Base-by-base conservation (phyloP, 2,888 invertebrate genomes). In the Neria commutata region DNA sequence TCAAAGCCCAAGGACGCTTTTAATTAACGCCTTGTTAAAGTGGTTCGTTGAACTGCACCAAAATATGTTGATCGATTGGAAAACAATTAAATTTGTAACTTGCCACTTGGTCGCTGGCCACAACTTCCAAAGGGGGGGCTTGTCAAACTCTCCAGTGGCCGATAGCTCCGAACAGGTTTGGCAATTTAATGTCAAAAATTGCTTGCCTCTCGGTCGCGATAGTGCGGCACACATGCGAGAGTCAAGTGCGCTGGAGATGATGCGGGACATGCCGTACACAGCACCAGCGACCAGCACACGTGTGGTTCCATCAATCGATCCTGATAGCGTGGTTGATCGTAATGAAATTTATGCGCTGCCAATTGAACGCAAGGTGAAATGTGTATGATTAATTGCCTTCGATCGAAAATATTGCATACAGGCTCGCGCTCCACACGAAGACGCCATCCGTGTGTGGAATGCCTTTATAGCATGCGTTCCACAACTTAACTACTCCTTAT, bases 31-130 rank as follows among this genome's bases (percentile, higher is more conserved):
- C 62, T 58, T 54, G 45, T 23, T 29, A 23, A 16, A 14, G 5
- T 29, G n/a, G 19, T 19, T 2, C 21, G 5, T 5, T 2, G 21
- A 42, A 17, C 17, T 42, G 4, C 16, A 16, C 54, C 17, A 55
- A 60, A 51, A 45, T 47, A 24, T 33, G 29, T 52, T 49, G 59
- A 65, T 70, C 68, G 71, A 66, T 67, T 71, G 71, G 71, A 69
- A 73, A 72, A 75, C 75, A 73, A 73, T 75, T 73, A 72, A 73
- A 73, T 68, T 74, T 74, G 73, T n/a, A 71, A 75, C 74, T 63
- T 72, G 64, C 61, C 42, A 50, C 21, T 37, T 42, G 21, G 6
- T 42, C 42, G 3, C 21, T 19, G 42, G 6, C 42, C 6, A 14
- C 29, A 19, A 42, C 42, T 17, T 14, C n/a, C n/a, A n/a, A n/a